Percentiles rank a stretch among this genome's conserved stretches.
Conservation (phyloP, 1,140 invertebrate genomes). For the Popillia japonica region DNA sequence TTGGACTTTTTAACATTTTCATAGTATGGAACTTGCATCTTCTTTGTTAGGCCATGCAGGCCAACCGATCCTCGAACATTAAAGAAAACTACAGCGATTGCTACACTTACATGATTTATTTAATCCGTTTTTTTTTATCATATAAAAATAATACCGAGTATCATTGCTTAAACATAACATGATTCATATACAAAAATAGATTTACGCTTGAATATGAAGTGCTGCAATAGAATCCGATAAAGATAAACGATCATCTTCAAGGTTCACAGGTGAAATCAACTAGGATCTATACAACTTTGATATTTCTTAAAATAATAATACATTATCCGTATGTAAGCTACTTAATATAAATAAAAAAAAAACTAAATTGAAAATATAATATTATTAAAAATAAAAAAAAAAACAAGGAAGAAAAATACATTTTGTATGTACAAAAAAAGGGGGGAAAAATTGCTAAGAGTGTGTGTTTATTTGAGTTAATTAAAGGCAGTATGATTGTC, state of each 20-base stretch:
- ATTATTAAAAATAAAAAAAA: slow-evolving; percentile 7
- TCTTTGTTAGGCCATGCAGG: too few species aligned
- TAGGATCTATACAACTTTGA: not conserved
- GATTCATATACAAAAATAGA: slow-evolving; percentile 12
- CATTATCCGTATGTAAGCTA: not conserved
- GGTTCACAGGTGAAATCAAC: not conserved
- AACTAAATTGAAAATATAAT: not conserved
- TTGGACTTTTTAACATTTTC: too few species aligned
- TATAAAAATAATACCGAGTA: slow-evolving; percentile 19
- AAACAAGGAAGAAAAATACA: not conserved
- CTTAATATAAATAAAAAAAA: not conserved
- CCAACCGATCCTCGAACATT: too few species aligned
- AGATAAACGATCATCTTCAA: not conserved
- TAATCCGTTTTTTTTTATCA: not conserved
- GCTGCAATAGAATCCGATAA: not conserved
- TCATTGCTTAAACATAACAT: not conserved
- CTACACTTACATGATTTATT: not conserved
- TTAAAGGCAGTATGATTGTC: not conserved
- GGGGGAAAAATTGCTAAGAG: not conserved
- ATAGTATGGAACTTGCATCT: too few species aligned
- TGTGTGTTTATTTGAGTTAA: slow-evolving; percentile 3
- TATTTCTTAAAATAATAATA: slow-evolving; percentile 1
- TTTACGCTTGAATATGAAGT: not conserved
- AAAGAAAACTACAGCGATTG: not conserved
- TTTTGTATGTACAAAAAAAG: not conserved